These are phyloP conservation scores for Empidonax traillii DNA, from an alignment of 2,113 vertebrate species.

Conservation along the genomic window DNA sequence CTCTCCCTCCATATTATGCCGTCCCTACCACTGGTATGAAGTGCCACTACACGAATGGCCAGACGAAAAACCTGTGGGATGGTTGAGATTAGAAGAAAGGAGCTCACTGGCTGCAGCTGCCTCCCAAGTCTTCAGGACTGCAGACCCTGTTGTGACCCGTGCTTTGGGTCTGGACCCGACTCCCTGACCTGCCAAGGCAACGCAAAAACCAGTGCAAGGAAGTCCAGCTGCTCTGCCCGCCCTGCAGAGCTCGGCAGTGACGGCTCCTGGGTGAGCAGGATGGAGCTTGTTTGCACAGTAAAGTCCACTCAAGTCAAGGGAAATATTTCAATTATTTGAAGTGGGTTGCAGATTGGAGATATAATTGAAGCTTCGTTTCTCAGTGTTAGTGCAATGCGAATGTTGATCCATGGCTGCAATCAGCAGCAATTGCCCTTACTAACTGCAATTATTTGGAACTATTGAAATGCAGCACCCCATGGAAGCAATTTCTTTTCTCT, in stretches of 20 bases:
- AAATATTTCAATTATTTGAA: conserved; percentile 33
- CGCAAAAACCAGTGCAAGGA: background rate
- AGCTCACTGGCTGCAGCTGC: background rate
- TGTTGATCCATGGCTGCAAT: background rate
- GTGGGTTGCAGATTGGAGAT: background rate
- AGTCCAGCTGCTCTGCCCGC: background rate
- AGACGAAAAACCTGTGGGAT: background rate
- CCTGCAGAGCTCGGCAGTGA: background rate
- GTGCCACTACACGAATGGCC: background rate
- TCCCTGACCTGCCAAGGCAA: background rate
- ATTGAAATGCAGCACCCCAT: background rate
- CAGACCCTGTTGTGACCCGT: background rate
- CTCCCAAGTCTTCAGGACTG: background rate
- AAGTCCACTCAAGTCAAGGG: background rate
- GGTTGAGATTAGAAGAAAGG: accelerated
- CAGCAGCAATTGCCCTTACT: background rate
- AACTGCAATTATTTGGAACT: conserved; percentile 1
- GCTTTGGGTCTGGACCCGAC: background rate
- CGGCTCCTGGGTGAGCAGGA: background rate
- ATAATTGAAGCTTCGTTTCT: background rate
- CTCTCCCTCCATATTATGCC: background rate
- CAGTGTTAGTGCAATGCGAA: background rate
- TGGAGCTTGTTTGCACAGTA: background rate
- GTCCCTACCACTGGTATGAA: background rate
- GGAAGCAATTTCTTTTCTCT: background rate